A percentile compares a stretch with the other conserved stretches of the same genome.
Conservation (phyloP, 2,888 invertebrate genomes). For the Catotricha subobsoleta region DNA sequence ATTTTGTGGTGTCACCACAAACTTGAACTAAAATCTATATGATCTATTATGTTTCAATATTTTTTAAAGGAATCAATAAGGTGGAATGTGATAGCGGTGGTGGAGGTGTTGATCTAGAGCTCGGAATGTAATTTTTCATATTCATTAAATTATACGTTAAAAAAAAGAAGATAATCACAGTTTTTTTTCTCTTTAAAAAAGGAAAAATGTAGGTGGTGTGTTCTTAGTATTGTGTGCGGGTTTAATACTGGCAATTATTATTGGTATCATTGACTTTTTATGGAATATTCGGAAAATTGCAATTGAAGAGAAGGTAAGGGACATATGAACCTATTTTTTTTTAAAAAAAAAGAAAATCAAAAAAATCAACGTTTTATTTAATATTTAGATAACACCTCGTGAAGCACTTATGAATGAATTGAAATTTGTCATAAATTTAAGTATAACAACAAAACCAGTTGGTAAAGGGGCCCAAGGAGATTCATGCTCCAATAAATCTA, state of each 20-base stretch:
- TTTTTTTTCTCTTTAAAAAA: slow-evolving; percentile 14
- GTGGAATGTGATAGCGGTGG: slow-evolving; percentile 11
- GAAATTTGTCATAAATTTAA: slow-evolving; percentile 51
- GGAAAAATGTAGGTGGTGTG: slow-evolving; percentile 72
- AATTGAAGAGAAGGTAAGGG: slow-evolving; percentile 51
- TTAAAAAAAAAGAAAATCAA: background rate
- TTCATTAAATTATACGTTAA: background rate
- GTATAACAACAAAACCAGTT: slow-evolving; percentile 56
- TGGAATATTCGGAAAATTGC: slow-evolving; percentile 66
- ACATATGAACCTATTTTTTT: background rate
- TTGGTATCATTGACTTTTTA: slow-evolving; percentile 68
- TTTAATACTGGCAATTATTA: slow-evolving; percentile 46
- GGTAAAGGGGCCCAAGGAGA: background rate
- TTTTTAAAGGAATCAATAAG: background rate
- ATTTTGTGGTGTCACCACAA: no score
- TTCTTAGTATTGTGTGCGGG: slow-evolving; percentile 70
- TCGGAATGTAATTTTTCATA: slow-evolving; percentile 47
- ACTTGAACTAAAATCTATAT: no score
- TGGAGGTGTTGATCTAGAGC: slow-evolving; percentile 22
- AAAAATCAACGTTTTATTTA: background rate
- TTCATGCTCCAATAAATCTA: background rate
- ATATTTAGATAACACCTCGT: slow-evolving; percentile 41
- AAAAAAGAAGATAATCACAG: no score
- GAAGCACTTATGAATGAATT: slow-evolving; percentile 53
- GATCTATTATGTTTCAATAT: no score